Evolutionary conservation across 2,113 vertebrate genomes (phyloP).

Genomic region (Chionis minor): DNA sequence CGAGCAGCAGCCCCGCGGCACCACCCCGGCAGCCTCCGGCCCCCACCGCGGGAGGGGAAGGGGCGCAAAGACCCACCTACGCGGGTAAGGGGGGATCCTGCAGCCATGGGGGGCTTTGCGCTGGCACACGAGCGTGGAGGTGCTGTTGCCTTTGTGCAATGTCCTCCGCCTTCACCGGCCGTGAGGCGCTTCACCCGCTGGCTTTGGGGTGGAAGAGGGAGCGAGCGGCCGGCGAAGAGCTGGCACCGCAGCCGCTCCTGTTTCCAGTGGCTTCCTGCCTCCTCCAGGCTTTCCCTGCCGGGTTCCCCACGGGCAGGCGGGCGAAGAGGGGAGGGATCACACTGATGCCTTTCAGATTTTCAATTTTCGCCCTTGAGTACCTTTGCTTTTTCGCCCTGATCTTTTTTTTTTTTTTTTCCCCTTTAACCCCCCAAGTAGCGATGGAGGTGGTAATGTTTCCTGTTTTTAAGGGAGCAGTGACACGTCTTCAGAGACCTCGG

Average conservation of each 20-base stretch:
- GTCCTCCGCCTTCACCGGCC: rapidly evolving
- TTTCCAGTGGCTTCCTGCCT: neutral
- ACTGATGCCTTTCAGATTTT: neutral
- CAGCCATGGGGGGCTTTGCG: rapidly evolving
- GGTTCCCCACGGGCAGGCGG: rapidly evolving
- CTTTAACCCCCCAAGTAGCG: neutral
- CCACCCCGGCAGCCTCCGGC: neutral
- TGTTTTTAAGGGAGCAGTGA: slow-evolving; percentile 43
- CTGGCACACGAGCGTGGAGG: rapidly evolving
- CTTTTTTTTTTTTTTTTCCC: rapidly evolving
- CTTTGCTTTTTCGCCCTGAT: neutral
- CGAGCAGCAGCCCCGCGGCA: rapidly evolving
- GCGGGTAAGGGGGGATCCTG: neutral
- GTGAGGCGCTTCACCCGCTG: rapidly evolving
- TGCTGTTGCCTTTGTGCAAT: rapidly evolving
- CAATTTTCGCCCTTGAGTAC: rapidly evolving
- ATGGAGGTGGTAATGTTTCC: neutral
- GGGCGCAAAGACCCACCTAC: neutral
- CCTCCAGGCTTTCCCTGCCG: neutral
- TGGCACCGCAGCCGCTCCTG: rapidly evolving
- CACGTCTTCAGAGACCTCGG: slow-evolving; percentile 28
- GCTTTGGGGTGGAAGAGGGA: neutral
- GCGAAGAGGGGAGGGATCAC: neutral
- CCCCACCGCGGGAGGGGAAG: rapidly evolving
- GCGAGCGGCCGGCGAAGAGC: rapidly evolving